Evolutionary conservation across 2,888 invertebrate genomes (phyloP).

Genomic region (Actias luna): DNA sequence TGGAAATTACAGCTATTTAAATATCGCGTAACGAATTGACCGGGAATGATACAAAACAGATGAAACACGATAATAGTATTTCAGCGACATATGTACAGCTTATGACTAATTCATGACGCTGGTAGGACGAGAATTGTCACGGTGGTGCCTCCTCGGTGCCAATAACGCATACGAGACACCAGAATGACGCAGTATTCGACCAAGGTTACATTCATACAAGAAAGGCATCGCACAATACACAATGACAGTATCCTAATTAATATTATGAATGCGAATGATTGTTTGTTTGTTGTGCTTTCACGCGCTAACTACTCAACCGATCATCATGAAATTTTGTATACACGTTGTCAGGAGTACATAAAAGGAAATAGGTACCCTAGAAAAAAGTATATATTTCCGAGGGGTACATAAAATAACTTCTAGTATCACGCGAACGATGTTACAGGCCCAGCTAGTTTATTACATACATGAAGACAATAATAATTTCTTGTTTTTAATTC

Average conservation of each 20-base stretch:
- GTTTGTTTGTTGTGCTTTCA: too few species aligned
- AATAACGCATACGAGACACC: conserved; percentile 11
- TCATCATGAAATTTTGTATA: too few species aligned
- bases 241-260: neutral
- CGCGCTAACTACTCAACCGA: too few species aligned
- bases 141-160: conserved; percentile 17
- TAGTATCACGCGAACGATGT: too few species aligned
- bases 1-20: neutral
- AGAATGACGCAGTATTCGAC: conserved; percentile 9
- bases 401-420: too few species aligned
- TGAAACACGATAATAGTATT: conserved; percentile 2
- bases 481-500: too few species aligned
- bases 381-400: too few species aligned
- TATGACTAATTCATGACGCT: conserved; percentile 19
- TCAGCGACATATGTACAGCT: conserved; percentile 3
- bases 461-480: too few species aligned
- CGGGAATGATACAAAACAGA: neutral
- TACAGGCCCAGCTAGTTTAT: too few species aligned
- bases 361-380: neutral
- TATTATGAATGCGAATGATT: too few species aligned
- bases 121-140: conserved; percentile 14
- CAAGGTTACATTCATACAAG: neutral
- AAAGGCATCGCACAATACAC: conserved; percentile 4
- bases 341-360: too few species aligned
- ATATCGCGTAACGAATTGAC: neutral